Base-by-base conservation (phyloP, 2,888 invertebrate species). In the Drosophila rubida region DNA sequence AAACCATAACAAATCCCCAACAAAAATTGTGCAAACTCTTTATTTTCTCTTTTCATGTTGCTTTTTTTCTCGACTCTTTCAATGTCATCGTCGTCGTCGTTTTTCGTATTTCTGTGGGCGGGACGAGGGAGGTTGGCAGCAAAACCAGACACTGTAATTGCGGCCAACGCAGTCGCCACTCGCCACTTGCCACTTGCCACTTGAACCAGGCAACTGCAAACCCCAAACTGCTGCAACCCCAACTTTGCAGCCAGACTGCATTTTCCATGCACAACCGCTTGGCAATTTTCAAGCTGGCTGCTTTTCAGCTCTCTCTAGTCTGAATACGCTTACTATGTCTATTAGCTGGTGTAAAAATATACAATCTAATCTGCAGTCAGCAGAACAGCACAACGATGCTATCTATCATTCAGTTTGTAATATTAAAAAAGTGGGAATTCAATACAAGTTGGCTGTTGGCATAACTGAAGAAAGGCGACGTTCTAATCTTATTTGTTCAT, bases 121-220 rank as follows among this genome's bases (percentile, higher is more conserved):
- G 60, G 13, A 7, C 9, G 30, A 39, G 50, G 32, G 50, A 9
- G 58, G 8, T 13, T 46, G 63, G 58, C 62, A 59, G 30, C 19
- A 57, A 68, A 66, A 67, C 78, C 74, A 80, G 80, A 78, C 78
- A 59, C 64, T 63, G 64, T 74, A 77, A 74, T 78, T 80, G 78
- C 61, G 51, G 65, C 68, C 66, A 58, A 49, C 58, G 50, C 27
- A 30, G 51, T 51, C 37, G 61, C 61, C 61, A 75, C n/a, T n/a
- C n/a, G n/a, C n/a, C n/a, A n/a, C 51, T 75, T 70, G 65, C 61
- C 61, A 75, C 51, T 75, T 71, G 65, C 51, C 73, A 65, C 79
- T 76, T 78, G 57, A 76, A 58, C 51, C 63, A 44, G 25, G 8
- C 46, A 68, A 58, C 45, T n/a, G n/a, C 16, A 70, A 71, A 62